Percentiles rank a stretch among this genome's conserved stretches.
Evolutionary conservation across 2,113 vertebrate genomes (phyloP).

Genomic region (Okapia johnstoni): DNA sequence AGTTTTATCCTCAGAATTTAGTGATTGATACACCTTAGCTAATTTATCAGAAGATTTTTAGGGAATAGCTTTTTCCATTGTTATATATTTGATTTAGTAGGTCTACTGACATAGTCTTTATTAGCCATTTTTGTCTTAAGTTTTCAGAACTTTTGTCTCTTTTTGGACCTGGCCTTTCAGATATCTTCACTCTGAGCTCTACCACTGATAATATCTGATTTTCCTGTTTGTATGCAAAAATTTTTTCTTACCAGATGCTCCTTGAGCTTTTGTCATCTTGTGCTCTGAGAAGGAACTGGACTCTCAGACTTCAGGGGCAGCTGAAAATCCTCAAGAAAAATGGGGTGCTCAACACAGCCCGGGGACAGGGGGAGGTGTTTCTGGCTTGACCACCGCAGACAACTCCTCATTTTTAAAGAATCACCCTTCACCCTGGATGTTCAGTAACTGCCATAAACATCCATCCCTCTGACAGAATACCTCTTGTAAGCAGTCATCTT

Average conservation of each 20-base stretch:
- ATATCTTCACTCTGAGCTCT: slow-evolving; percentile 54
- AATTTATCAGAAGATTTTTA: slow-evolving; percentile 55
- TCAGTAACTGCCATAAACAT: not conserved
- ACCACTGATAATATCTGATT: not conserved
- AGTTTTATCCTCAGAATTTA: not conserved
- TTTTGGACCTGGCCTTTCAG: slow-evolving; percentile 54
- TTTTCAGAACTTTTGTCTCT: slow-evolving; percentile 42
- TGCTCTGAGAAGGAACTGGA: too few relatives aligned
- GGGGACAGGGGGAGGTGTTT: not conserved
- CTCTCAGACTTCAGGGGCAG: too few relatives aligned
- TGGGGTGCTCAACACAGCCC: too few relatives aligned
- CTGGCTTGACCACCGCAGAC: not conserved
- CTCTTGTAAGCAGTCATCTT: not conserved
- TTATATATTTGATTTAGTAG: not conserved
- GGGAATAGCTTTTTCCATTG: slow-evolving; percentile 23
- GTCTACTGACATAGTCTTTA: slow-evolving; percentile 76
- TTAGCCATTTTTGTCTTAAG: slow-evolving; percentile 74
- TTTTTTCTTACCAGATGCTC: too few relatives aligned
- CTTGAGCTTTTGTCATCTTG: too few relatives aligned
- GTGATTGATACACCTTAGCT: not conserved
- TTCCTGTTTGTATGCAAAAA: too few relatives aligned
- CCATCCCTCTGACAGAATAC: not conserved
- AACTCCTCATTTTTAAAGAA: not conserved
- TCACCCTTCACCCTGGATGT: not conserved
- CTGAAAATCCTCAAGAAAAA: too few relatives aligned